Evolutionary conservation across 2,113 vertebrate genomes (phyloP), one percentile per base, ranked within the genome.

Genomic region (Marcusenius ussheri): DNA sequence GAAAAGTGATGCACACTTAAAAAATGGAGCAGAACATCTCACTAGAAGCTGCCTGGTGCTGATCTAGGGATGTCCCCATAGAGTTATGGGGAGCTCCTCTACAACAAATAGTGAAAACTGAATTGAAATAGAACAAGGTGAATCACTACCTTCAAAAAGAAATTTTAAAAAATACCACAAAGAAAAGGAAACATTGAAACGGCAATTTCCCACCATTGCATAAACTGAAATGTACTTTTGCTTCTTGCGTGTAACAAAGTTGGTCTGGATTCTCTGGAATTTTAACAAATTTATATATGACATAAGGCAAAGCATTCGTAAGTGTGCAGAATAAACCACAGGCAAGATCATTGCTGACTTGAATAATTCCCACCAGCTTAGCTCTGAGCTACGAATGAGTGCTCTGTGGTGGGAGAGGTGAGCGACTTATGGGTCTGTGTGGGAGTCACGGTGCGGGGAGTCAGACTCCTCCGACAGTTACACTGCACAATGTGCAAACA

Each of bases 51-150:
- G 31, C 0, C 8, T 5, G 31, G 8, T 47, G 46, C 50, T 31
- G 17, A 17, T 3, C 24, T 88, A 5, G 85, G 90, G 62, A 11
- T 83, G 31, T 88, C 90, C 89, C 89, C 62, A 5, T 39, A 47
- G 7, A 56, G 39, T 83, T 42, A 39, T 21, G 85, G 31, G 85
- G 85, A 88, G 80, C 70, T 24, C 47, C 58, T 80, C 46, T 88
- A 56, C 49, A 88, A 80, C 49, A 53, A 90, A 56, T 85, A 85
- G 83, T 90, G 46, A 66, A 39, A 80, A 83, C 10, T 42, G 74
- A 19, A 89, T 90, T 90, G 17, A 50, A 85, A 7, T 62, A 47
- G 27, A 39, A 46, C n/a, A 47, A 7, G 27, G 15, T 90, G 89
- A 90, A 50, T 90, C 83, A 50, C n/a, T 45, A 4, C 27, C 46